Evolutionary conservation across 2,113 vertebrate genomes (phyloP).

Genomic region (Tetraodon nigroviridis): DNA sequence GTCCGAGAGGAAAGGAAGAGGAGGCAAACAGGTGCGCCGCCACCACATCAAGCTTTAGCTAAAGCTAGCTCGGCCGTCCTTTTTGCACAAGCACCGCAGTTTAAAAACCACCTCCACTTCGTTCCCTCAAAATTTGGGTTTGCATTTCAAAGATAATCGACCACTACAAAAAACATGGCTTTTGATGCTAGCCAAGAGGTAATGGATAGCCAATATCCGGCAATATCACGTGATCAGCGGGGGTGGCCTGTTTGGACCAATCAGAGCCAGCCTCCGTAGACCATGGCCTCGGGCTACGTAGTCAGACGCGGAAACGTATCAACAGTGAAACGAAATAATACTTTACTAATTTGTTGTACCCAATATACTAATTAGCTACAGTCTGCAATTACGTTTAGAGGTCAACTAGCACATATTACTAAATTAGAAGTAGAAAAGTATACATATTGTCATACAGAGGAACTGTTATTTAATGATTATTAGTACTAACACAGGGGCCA

Average conservation of each 20-base stretch:
- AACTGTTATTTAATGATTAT: neutral
- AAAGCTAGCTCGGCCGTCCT: neutral
- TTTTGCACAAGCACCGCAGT: neutral
- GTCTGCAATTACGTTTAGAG: too few species aligned
- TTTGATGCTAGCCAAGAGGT: too few species aligned
- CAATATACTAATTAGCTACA: neutral
- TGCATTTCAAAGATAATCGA: too few species aligned
- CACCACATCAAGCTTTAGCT: neutral
- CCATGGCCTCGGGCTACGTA: too few species aligned
- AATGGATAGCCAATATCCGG: conserved; percentile 27
- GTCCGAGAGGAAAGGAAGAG: neutral
- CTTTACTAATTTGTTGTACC: neutral
- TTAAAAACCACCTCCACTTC: too few species aligned
- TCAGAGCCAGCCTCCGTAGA: conserved; percentile 11
- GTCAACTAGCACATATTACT: too few species aligned
- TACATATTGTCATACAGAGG: neutral
- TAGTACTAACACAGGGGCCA: neutral
- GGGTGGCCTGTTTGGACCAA: conserved; percentile 17
- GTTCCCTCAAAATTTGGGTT: too few species aligned
- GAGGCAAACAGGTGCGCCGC: neutral
- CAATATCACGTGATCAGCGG: conserved; percentile 42
- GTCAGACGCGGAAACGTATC: too few species aligned
- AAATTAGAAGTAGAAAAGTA: neutral
- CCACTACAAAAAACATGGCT: too few species aligned
- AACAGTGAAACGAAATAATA: too few species aligned